Conservation (phyloP, 2,888 invertebrate genomes). For the Choreutis nemorana region DNA sequence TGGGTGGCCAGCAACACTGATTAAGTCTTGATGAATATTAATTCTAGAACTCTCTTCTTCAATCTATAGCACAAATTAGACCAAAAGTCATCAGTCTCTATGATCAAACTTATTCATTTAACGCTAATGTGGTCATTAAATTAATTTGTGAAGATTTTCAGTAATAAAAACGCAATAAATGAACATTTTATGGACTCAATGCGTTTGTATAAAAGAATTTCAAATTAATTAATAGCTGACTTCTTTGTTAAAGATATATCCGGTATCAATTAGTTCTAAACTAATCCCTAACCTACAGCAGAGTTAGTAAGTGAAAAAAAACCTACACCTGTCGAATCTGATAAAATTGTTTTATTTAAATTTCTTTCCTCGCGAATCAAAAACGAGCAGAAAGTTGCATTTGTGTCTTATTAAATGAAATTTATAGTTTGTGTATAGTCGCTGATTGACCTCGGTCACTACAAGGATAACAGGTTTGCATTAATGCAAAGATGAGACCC, state of each 20-base stretch:
- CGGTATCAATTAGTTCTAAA: constrained; percentile 51
- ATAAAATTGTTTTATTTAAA: constrained; percentile 66
- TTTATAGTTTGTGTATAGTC: constrained; percentile 60
- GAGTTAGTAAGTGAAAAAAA: constrained; percentile 47
- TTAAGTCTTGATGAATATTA: constrained; percentile 58
- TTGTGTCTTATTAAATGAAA: constrained; percentile 68
- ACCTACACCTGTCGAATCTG: constrained; percentile 63
- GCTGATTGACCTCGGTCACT: constrained; percentile 62
- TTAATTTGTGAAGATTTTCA: too few relatives aligned
- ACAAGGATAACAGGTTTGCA: constrained; percentile 45
- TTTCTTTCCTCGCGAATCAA: constrained; percentile 55
- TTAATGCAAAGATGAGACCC: constrained; percentile 23
- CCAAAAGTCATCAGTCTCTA: too few relatives aligned
- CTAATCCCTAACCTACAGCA: constrained; percentile 64
- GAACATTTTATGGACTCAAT: too few relatives aligned
- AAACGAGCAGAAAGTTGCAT: constrained; percentile 54
- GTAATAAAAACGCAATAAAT: too few relatives aligned
- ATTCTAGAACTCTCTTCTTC: constrained; percentile 20
- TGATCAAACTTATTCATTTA: too few relatives aligned
- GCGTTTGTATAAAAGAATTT: too few relatives aligned
- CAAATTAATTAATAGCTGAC: too few relatives aligned
- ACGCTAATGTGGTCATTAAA: too few relatives aligned
- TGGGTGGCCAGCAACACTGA: constrained; percentile 56
- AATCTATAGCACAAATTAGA: too few relatives aligned
- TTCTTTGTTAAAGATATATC: too few relatives aligned